A percentile compares a stretch with the other conserved stretches of the same genome.
Conservation (phyloP, 2,113 vertebrate species). For the Collichthys lucidus region DNA sequence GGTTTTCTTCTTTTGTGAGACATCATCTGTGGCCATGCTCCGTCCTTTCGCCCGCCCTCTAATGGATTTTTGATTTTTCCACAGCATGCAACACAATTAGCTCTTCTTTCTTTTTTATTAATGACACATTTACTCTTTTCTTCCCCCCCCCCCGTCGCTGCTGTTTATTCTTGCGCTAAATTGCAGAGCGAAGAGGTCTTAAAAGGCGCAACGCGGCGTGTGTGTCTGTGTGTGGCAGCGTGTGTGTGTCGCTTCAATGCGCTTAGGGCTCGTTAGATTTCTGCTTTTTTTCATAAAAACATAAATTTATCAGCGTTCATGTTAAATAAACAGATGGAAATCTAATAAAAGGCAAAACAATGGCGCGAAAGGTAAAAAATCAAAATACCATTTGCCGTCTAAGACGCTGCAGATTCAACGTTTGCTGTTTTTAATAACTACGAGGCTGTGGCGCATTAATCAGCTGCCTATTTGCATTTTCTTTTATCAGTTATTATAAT, state of each 20-base stretch:
- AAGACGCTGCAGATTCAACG: not conserved
- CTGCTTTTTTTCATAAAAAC: constrained; percentile 6
- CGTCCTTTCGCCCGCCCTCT: constrained; percentile 83
- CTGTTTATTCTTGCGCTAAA: constrained; percentile 75
- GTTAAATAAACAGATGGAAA: constrained; percentile 14
- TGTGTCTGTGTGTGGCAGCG: constrained; percentile 19
- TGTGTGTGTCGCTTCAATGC: constrained; percentile 48
- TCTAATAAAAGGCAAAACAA: constrained; percentile 13
- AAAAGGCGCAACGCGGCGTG: constrained; percentile 48
- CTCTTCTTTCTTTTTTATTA: constrained; percentile 88
- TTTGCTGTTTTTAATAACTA: not conserved
- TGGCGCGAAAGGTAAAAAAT: not conserved
- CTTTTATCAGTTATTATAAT: not conserved
- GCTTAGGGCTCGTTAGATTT: constrained; percentile 42
- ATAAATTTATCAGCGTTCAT: constrained; percentile 37
- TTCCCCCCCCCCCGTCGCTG: constrained; percentile 70
- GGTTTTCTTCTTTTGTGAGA: constrained; percentile 79
- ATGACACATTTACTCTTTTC: constrained; percentile 90
- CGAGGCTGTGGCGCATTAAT: not conserved
- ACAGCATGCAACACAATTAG: constrained; percentile 94
- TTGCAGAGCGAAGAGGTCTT: constrained; percentile 70
- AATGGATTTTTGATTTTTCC: constrained; percentile 99
- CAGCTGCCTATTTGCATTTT: not conserved
- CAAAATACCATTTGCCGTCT: not conserved
- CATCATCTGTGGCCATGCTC: constrained; percentile 83